phyloP scores from a whole-genome alignment of 53 echinoderm and acorn worm species.

The Mesocentrotus franciscanus region DNA sequence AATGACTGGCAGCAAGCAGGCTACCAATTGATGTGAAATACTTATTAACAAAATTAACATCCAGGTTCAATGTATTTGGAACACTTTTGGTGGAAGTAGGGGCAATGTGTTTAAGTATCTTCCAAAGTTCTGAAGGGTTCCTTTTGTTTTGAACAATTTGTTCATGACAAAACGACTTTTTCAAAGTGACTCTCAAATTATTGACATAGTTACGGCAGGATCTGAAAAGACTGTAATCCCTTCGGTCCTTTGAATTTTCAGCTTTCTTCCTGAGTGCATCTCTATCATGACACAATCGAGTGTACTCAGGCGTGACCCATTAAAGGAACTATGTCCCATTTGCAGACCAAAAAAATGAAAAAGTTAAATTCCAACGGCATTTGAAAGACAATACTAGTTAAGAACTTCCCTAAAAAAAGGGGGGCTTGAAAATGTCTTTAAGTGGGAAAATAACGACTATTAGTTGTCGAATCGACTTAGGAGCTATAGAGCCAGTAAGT shows the following conservation, averaged over 20 bases:
- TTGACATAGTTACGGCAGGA: no score
- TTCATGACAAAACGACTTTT: constrained; percentile 9
- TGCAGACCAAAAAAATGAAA: no score
- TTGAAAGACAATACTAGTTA: no score
- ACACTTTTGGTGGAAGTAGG: constrained; percentile 7
- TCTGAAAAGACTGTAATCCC: no score
- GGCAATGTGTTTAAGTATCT: not conserved
- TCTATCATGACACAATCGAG: not conserved
- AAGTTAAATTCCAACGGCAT: no score
- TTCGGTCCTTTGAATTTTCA: no score
- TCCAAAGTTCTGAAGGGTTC: constrained; percentile 20
- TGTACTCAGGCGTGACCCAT: not conserved
- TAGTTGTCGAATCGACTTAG: no score
- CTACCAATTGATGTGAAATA: not conserved
- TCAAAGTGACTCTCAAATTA: not conserved
- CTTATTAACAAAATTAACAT: not conserved
- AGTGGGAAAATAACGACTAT: no score
- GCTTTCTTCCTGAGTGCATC: not conserved
- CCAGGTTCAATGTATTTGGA: not conserved
- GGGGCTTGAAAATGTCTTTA: no score
- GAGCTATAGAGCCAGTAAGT: no score
- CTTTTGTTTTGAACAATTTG: constrained; percentile 16
- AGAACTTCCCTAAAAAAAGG: no score
- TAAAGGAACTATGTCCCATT: no score
- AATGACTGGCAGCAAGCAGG: not conserved